Evolutionary conservation across 2,797 vertebrate genomes (phyloP).

Genomic region (Falco rusticolus): DNA sequence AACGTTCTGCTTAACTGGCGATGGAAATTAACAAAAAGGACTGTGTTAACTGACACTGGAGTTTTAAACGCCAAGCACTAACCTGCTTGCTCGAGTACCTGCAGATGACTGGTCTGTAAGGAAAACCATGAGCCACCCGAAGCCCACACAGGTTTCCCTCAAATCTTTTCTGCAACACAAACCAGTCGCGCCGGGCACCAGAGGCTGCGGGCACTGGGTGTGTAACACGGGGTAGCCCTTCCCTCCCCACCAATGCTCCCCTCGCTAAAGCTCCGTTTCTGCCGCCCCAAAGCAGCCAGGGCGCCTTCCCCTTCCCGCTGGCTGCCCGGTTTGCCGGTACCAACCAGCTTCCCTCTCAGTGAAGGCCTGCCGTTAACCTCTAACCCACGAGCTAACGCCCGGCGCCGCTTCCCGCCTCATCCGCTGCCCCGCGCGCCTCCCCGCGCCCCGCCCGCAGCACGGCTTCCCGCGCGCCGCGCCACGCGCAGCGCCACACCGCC

Average conservation of each 20-base stretch:
- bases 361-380: not conserved
- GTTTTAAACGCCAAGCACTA: not conserved
- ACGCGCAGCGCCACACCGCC: not conserved
- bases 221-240: not conserved
- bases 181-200: fast-evolving
- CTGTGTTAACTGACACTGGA: fast-evolving
- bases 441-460: too few species aligned
- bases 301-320: fast-evolving
- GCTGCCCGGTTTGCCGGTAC: not conserved
- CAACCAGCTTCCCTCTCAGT: fast-evolving
- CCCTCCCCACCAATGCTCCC: fast-evolving
- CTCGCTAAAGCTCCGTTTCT: not conserved
- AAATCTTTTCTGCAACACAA: too few species aligned
- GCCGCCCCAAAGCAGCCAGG: not conserved
- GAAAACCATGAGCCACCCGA: fast-evolving
- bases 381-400: fast-evolving
- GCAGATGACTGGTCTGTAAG: fast-evolving
- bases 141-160: not conserved
- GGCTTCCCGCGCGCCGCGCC: too few species aligned
- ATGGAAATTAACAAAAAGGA: not conserved
- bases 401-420: not conserved
- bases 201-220: fast-evolving
- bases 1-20: not conserved
- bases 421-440: not conserved
- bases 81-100: not conserved